Conservation (phyloP, 1,140 invertebrate genomes). For the Fragariocoptes setiger region DNA sequence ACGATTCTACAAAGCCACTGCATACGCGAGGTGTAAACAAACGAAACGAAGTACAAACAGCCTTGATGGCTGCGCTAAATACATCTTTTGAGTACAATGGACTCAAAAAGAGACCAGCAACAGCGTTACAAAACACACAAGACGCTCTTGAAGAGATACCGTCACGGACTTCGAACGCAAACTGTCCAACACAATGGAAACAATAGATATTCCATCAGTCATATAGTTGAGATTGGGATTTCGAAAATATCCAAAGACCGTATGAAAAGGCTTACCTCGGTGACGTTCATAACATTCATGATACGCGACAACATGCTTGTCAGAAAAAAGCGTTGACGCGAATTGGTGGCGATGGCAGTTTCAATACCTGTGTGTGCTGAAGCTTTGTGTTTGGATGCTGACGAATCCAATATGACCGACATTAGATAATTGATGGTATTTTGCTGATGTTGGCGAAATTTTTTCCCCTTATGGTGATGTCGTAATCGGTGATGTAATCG, state of each 20-base stretch:
- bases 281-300: not conserved
- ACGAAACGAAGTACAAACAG: constrained; percentile 8
- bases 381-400: too few relatives aligned
- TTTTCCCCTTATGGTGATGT: too few relatives aligned
- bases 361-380: too few relatives aligned
- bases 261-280: too few relatives aligned
- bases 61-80: constrained; percentile 6
- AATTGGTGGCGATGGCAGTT: not conserved
- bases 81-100: constrained; percentile 10
- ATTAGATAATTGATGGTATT: too few relatives aligned
- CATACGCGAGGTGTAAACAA: constrained; percentile 7
- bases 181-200: constrained; percentile 1
- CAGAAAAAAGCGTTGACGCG: not conserved
- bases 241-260: too few relatives aligned
- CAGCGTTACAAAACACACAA: constrained; percentile 9
- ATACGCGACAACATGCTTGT: not conserved
- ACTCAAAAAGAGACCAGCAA: constrained; percentile 7
- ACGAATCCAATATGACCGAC: too few relatives aligned
- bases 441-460: too few relatives aligned
- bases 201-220: too few relatives aligned
- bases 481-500: too few relatives aligned
- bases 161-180: constrained; percentile 8
- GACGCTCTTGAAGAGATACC: constrained; percentile 10
- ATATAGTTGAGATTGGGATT: too few relatives aligned
- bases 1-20: constrained; percentile 8